Percentiles rank a stretch among this genome's conserved stretches.
Evolutionary conservation across 2,797 vertebrate species (phyloP).

Genomic region (Hemitrygon akajei): DNA sequence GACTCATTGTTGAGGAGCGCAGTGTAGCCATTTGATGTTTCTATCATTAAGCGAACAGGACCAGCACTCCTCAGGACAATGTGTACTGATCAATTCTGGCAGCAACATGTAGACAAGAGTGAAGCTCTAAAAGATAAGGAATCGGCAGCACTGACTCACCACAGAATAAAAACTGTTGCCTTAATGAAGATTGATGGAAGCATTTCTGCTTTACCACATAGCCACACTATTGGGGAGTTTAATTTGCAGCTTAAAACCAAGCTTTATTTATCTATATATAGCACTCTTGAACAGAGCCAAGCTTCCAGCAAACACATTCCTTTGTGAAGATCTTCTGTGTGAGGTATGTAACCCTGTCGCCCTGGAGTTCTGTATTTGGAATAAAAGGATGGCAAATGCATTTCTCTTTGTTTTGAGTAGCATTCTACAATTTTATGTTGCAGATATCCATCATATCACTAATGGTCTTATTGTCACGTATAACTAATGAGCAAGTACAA

Average conservation of each 20-base stretch:
- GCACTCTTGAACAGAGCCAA: neutral
- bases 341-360: neutral
- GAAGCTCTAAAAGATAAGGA: neutral
- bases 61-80: neutral
- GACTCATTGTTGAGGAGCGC: neutral
- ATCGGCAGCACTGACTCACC: neutral
- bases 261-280: neutral
- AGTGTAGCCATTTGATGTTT: neutral
- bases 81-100: neutral
- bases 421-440: neutral
- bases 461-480: neutral
- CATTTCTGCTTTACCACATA: too few species aligned
- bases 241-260: neutral
- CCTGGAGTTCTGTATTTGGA: neutral
- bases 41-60: neutral
- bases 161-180: neutral
- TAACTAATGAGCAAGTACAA: neutral
- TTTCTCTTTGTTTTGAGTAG: neutral
- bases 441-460: neutral
- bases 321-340: neutral
- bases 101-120: neutral
- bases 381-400: neutral
- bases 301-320: neutral
- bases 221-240: neutral
- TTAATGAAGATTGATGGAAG: conserved; percentile 17